Conservation (phyloP, 2,113 vertebrate genomes). For the Ceratotherium simum region DNA sequence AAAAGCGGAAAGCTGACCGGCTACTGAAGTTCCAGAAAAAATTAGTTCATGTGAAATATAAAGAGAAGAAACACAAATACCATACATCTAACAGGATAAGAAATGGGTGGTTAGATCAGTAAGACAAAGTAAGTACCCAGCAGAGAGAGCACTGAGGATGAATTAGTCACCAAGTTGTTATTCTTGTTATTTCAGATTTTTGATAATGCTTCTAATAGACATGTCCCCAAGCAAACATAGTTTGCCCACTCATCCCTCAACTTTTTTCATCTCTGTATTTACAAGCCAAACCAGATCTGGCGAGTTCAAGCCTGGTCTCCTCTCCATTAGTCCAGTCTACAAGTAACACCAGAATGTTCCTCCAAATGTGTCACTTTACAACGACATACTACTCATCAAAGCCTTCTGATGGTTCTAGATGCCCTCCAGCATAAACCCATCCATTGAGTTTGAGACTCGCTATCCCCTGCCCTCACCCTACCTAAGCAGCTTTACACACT, state of each 20-base stretch:
- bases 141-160: neutral
- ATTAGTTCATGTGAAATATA: slow-evolving; percentile 25
- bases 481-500: neutral
- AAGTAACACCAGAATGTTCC: slow-evolving; percentile 8
- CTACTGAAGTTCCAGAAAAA: slow-evolving; percentile 55
- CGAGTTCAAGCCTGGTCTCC: neutral
- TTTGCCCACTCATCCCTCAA: slow-evolving; percentile 12
- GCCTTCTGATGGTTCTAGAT: neutral
- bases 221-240: neutral
- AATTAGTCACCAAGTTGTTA: slow-evolving; percentile 3
- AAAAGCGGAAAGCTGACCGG: slow-evolving; percentile 25
- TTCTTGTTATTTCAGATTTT: slow-evolving; percentile 41
- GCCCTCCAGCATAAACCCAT: neutral
- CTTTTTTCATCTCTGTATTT: slow-evolving; percentile 16
- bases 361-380: neutral
- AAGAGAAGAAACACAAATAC: slow-evolving; percentile 43
- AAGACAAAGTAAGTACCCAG: slow-evolving; percentile 37
- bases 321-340: slow-evolving; percentile 11
- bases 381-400: slow-evolving; percentile 19
- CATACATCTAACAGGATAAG: neutral
- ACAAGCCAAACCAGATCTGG: neutral
- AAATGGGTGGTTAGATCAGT: neutral
- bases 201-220: neutral
- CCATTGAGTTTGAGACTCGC: neutral
- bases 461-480: neutral